Evolutionary conservation across 2,113 vertebrate species (phyloP), one percentile per base, ranked within the genome.

Genomic region (Origma solitaria): DNA sequence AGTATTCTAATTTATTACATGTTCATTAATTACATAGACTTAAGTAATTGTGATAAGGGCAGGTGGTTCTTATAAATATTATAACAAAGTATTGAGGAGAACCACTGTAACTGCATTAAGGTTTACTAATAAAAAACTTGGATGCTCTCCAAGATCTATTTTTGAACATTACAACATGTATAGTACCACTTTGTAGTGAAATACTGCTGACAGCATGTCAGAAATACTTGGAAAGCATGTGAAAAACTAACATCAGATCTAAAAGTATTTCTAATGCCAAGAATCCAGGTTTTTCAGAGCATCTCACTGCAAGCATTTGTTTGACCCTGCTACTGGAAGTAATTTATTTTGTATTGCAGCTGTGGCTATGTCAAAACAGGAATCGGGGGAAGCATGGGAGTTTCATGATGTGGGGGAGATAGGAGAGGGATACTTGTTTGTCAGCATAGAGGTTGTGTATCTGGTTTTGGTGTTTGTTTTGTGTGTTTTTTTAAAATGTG

Each of bases 81-180:
- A 68, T 86, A 86, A 60, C 2, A 0, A 80, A 88, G 14, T 85
- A 83, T 88, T 88, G 79, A 88, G 76, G 61, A 56, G 60, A 95
- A 73, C 47, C 57, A 53, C 72, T 81, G 62, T 83, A 91, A 83
- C 64, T 93, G 53, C 54, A 73, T 8, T 91, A 89, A 92, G 42
- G 42, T 89, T 94, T 90, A 68, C 72, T 88, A 92, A 69, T 84
- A 87, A 90, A 62, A 94, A 91, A 10, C 45, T 88, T 94, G 95
- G 85, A 73, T 93, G 27, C 35, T 79, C 66, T 94, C 66, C 80
- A 95, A 45, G 76, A 54, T 91, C 38, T 94, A 51, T 94, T 95
- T 96, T 86, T 94, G 77, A 70, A 57, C 49, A 13, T 76, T 89
- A 19, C 35, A 77, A 44, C 44, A 20, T 89, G 22, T 38, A 47